A percentile compares a stretch with the other conserved stretches of the same genome.
These are phyloP conservation scores for Lepilemur septentrionalis DNA, from an alignment of 2,797 vertebrate genomes.

Conservation along the genomic window DNA sequence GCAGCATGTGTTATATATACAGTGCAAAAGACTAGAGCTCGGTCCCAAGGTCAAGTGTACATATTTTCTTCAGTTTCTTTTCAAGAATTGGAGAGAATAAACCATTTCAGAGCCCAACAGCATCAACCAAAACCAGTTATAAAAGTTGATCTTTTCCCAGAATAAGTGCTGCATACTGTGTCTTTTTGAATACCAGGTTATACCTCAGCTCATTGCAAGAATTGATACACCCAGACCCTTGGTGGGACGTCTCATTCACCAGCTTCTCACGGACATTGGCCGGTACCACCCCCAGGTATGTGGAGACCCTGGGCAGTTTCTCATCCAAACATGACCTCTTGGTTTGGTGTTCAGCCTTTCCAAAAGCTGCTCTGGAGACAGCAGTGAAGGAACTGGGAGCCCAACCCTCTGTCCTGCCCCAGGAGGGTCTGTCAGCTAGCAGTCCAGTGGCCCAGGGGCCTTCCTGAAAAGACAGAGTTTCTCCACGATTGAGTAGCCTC, in stretches of 20 bases:
- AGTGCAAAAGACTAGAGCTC: not conserved
- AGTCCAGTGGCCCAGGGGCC: not conserved
- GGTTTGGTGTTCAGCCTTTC: not conserved
- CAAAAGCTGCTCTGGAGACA: not conserved
- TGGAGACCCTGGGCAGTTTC: rapidly evolving
- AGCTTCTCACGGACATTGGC: slow-evolving; percentile 98
- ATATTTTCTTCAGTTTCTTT: not conserved
- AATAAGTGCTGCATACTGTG: not conserved
- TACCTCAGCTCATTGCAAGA: slow-evolving; percentile 98
- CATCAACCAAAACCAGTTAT: not conserved
- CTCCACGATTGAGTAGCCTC: not conserved
- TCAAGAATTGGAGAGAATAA: not conserved
- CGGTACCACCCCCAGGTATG: slow-evolving; percentile 97
- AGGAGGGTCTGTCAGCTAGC: not conserved
- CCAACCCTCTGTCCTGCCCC: not conserved
- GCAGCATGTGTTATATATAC: rapidly evolving
- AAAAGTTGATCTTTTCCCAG: not conserved
- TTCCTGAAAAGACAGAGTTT: not conserved
- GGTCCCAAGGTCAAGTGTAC: not conserved
- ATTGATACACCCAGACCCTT: slow-evolving; percentile 97
- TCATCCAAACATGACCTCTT: not conserved
- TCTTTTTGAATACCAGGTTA: slow-evolving; percentile 88
- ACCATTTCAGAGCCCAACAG: not conserved
- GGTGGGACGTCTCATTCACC: slow-evolving; percentile 98
- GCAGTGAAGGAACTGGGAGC: not conserved